Conservation (phyloP, 2,888 invertebrate species). For the Euspilapteryx auroguttella region DNA sequence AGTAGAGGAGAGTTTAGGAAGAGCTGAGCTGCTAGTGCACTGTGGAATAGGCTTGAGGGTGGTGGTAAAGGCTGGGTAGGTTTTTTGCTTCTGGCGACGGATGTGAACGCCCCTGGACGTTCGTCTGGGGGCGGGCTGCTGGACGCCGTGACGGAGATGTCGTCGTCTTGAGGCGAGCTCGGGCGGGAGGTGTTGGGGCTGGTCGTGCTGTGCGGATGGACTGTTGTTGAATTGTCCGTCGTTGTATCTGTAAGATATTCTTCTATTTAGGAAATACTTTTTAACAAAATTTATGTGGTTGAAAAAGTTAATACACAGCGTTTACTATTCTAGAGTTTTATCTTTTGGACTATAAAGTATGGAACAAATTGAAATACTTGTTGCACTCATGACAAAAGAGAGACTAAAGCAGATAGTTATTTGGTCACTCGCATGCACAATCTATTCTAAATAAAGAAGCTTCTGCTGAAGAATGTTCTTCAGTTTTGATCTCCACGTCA, state of each 20-base stretch:
- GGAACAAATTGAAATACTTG: no score
- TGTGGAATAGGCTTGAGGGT: slow-evolving; percentile 50
- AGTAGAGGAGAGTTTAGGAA: slow-evolving; percentile 75
- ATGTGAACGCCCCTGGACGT: slow-evolving; percentile 57
- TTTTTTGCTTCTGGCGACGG: slow-evolving; percentile 43
- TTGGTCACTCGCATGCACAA: no score
- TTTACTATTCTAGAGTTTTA: no score
- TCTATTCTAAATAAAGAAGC: no score
- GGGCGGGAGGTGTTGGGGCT: slow-evolving; percentile 69
- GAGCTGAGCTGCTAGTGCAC: slow-evolving; percentile 66
- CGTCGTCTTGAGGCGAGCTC: slow-evolving; percentile 59
- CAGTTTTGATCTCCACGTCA: no score
- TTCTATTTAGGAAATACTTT: neutral
- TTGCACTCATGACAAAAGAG: no score
- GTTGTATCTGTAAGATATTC: slow-evolving; percentile 29
- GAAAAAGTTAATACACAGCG: no score
- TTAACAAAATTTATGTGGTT: no score
- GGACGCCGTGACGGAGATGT: slow-evolving; percentile 67
- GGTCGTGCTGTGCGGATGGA: slow-evolving; percentile 71
- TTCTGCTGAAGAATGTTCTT: no score
- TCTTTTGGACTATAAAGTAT: no score
- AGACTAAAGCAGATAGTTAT: no score
- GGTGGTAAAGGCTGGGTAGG: slow-evolving; percentile 46
- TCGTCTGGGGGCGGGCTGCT: slow-evolving; percentile 52
- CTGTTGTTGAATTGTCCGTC: slow-evolving; percentile 39